Conservation (phyloP, 2,888 invertebrate species). For the Exocentrus adspersus region DNA sequence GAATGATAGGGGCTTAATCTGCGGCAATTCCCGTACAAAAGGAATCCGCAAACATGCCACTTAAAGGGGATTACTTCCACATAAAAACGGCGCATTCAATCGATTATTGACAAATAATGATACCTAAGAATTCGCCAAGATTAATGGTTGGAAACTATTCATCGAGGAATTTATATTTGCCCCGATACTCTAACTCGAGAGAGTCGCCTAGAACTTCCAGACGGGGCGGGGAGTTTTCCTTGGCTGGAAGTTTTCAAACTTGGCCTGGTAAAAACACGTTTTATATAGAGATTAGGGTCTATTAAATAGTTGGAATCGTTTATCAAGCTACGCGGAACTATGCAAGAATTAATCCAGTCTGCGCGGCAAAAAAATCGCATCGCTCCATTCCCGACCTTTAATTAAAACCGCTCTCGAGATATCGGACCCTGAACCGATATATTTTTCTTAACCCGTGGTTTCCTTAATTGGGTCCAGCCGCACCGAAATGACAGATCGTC, state of each 20-base stretch:
- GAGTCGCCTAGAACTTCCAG: neutral
- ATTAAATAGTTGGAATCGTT: no score
- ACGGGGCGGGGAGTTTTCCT: neutral
- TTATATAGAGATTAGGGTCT: no score
- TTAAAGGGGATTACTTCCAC: neutral
- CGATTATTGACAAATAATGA: slow-evolving; percentile 3
- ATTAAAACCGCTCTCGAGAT: no score
- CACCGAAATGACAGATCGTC: neutral
- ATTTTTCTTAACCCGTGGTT: neutral
- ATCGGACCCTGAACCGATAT: no score
- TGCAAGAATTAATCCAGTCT: no score
- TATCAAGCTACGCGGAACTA: no score
- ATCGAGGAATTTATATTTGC: neutral
- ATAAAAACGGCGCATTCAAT: neutral
- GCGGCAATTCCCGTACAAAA: neutral
- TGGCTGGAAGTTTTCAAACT: neutral
- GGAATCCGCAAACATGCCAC: neutral
- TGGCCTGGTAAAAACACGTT: no score
- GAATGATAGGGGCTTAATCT: neutral
- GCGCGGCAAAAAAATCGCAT: no score
- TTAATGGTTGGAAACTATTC: neutral
- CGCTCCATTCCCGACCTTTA: no score
- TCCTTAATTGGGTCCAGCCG: neutral
- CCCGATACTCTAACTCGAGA: neutral
- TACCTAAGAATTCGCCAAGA: neutral